Conservation (phyloP, 2,888 invertebrate genomes). For the Thymelicus acteon region DNA sequence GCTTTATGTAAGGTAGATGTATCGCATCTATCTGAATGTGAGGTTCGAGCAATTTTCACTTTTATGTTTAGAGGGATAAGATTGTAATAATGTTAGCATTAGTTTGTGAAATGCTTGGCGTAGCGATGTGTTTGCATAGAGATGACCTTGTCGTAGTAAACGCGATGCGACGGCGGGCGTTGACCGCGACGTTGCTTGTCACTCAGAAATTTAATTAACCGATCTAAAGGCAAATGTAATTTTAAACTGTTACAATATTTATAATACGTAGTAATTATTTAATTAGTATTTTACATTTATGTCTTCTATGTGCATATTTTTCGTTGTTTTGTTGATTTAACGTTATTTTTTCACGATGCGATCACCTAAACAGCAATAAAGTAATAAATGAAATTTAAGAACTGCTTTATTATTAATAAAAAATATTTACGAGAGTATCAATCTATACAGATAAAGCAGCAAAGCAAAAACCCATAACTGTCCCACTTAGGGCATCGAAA, state of each 20-base stretch:
- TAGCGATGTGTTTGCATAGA: constrained; percentile 19
- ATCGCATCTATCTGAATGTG: not conserved
- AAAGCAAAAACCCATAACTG: no score
- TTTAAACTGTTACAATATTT: constrained; percentile 6
- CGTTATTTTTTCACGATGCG: no score
- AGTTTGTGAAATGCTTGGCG: constrained; percentile 9
- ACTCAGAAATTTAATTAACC: constrained; percentile 13
- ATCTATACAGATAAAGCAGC: no score
- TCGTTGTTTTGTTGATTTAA: no score
- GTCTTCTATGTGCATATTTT: no score
- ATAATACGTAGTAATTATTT: not conserved
- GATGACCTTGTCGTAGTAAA: constrained; percentile 24
- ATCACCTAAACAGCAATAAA: no score
- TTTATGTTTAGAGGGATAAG: not conserved
- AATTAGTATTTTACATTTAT: not conserved
- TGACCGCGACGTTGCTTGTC: constrained; percentile 8
- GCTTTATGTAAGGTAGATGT: not conserved
- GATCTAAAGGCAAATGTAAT: constrained; percentile 7
- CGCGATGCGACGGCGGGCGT: constrained; percentile 9
- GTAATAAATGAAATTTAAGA: no score
- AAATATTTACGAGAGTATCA: no score
- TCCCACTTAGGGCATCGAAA: no score
- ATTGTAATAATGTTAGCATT: not conserved
- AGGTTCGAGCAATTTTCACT: not conserved
- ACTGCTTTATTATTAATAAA: no score